Conservation (phyloP, 1,140 invertebrate species). For the Eurytemora carolleeae region DNA sequence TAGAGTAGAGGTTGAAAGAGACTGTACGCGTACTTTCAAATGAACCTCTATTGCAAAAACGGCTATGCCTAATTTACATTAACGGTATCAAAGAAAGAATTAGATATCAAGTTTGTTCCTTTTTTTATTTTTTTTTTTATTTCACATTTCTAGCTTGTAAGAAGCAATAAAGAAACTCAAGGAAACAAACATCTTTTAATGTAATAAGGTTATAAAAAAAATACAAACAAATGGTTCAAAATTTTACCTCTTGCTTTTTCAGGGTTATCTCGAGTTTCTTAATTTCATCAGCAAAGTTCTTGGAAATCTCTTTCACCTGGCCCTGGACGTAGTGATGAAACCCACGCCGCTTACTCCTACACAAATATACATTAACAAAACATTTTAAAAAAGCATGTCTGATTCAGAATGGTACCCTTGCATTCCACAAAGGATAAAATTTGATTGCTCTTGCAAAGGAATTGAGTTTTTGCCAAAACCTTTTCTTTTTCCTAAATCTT, state of each 20-base stretch:
- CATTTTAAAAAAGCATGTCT: no score
- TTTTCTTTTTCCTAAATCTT: background rate
- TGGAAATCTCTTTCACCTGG: slow-evolving; percentile 41
- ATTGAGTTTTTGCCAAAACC: background rate
- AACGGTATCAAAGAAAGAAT: no score
- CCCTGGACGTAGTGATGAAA: slow-evolving; percentile 15
- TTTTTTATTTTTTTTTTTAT: no score
- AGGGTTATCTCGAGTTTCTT: slow-evolving; percentile 78
- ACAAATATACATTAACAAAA: background rate
- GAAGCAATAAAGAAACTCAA: no score
- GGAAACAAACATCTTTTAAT: no score
- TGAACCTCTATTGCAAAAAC: no score
- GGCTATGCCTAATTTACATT: no score
- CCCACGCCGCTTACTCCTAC: slow-evolving; percentile 12
- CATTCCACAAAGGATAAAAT: background rate
- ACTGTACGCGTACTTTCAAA: no score
- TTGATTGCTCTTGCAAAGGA: background rate
- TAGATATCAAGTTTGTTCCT: no score
- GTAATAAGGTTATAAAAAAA: no score
- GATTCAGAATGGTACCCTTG: background rate
- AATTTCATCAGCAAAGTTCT: slow-evolving; percentile 47
- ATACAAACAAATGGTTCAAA: no score
- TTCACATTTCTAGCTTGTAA: no score
- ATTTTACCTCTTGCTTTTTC: slow-evolving; percentile 50
- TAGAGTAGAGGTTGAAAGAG: background rate